Base-by-base conservation (phyloP, 2,797 vertebrate genomes). In the Neosilurus hyrtlii region DNA sequence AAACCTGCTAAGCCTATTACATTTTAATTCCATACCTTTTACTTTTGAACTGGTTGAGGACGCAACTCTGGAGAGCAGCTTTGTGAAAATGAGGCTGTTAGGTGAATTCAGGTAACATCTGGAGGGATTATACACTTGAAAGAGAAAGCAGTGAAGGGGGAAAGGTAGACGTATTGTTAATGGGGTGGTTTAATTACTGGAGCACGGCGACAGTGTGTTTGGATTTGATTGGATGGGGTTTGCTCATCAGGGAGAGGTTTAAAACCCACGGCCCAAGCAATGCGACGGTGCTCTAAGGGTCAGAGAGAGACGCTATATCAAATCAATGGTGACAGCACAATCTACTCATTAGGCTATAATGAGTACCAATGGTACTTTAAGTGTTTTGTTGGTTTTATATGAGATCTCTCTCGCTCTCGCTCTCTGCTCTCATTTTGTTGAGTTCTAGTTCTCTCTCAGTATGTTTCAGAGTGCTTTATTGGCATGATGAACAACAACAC, bases 321-420 rank as follows among this genome's bases (percentile, higher is more conserved):
- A 87, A 89, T 87, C 6, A 84, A 82, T 86, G 86, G 63, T 86
- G 90, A 90, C 89, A 87, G 86, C 72, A 76, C 84, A 86, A 87
- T 86, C 83, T 86, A 67, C 81, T 90, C 87, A 90, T 92, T 90
- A 87, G 35, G 22, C 52, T 62, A 30, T 89, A 91, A 92, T 89
- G 84, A 88, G 88, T 86, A 87, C 88, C 89, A 90, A 90, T 91
- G 84, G 88, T 89, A 88, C 84, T 85, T 73, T 87, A 83, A 91
- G 89, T 82, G 87, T 11, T 85, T 61, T 51, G 82, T 86, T 88
- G 86, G 88, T 86, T 74, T 88, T 86, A 70, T 86, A 87, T 24
- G 52, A 75, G 86, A 85, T 37, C 15, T 63, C 16, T 15, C 22
- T 30, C 51, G 1, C 11, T 59, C 18, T 75, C 3, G 56, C 56